Conservation (phyloP, 1,140 invertebrate species). For the Rhyzopertha dominica region DNA sequence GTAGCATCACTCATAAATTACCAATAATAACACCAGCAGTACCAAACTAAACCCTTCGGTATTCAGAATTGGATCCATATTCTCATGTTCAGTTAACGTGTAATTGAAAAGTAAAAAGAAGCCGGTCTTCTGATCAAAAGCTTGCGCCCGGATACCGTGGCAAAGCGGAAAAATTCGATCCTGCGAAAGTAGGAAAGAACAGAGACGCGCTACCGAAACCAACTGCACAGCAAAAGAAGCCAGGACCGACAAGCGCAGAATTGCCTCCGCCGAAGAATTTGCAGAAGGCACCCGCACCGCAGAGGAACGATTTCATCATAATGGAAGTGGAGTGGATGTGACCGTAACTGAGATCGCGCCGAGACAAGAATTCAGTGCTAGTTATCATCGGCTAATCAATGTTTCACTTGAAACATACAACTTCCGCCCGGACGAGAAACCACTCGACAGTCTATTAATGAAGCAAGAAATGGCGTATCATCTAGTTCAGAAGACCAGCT, state of each 20-base stretch:
- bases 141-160: constrained; percentile 26
- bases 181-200: constrained; percentile 23
- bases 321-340: constrained; percentile 19
- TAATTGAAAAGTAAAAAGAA: no score
- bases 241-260: neutral
- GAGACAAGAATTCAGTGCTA: constrained; percentile 17
- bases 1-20: no score
- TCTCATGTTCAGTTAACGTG: no score
- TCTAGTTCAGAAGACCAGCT: no score
- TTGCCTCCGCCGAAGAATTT: constrained; percentile 16
- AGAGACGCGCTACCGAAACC: no score
- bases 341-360: constrained; percentile 22
- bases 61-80: no score
- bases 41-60: no score
- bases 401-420: constrained; percentile 18
- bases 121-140: no score
- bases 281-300: constrained; percentile 11
- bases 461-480: constrained; percentile 15
- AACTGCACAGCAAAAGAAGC: neutral
- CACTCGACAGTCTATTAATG: constrained; percentile 13
- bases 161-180: constrained; percentile 27
- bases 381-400: constrained; percentile 16
- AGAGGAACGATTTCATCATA: constrained; percentile 24
- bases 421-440: constrained; percentile 14
- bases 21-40: no score